These are phyloP conservation scores for Periophthalmodon schlosseri DNA, from an alignment of 2,113 vertebrate genomes.

Conservation along the genomic window DNA sequence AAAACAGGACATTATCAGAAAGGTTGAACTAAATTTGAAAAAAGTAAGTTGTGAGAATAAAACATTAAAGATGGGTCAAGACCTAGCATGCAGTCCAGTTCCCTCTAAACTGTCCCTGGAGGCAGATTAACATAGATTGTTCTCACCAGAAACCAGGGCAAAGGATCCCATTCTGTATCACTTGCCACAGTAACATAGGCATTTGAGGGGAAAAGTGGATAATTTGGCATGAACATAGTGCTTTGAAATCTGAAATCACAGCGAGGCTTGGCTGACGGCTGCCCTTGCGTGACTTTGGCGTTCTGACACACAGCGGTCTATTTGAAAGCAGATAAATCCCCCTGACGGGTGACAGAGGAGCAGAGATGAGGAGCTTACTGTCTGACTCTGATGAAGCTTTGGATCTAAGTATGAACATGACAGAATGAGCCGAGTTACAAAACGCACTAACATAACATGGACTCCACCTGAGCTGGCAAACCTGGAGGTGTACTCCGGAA, in stretches of 20 bases:
- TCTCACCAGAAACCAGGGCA: background rate
- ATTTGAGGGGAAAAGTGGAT: conserved; percentile 29
- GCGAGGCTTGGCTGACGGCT: conserved; percentile 43
- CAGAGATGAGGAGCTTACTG: conserved; percentile 59
- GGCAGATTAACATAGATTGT: conserved; percentile 4
- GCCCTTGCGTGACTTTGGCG: conserved; percentile 66
- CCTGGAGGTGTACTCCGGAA: background rate
- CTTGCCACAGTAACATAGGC: conserved; percentile 61
- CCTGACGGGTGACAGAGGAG: conserved; percentile 56
- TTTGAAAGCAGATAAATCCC: conserved; percentile 62
- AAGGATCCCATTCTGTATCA: conserved; percentile 33
- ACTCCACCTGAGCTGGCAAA: conserved; percentile 15
- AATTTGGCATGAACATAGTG: conserved; percentile 50
- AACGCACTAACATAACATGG: conserved; percentile 17
- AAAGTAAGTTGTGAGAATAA: background rate
- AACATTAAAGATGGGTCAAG: background rate
- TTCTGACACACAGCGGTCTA: conserved; percentile 45
- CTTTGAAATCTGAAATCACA: conserved; percentile 63
- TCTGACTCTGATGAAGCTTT: conserved; percentile 47
- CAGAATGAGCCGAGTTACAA: conserved; percentile 43
- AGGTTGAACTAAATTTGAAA: background rate
- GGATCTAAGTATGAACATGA: conserved; percentile 45
- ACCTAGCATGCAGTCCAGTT: background rate
- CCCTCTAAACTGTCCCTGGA: conserved; percentile 6
- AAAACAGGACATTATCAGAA: no score